Conservation (phyloP, 2,888 invertebrate species). For the Sinhomidia bicolor region DNA sequence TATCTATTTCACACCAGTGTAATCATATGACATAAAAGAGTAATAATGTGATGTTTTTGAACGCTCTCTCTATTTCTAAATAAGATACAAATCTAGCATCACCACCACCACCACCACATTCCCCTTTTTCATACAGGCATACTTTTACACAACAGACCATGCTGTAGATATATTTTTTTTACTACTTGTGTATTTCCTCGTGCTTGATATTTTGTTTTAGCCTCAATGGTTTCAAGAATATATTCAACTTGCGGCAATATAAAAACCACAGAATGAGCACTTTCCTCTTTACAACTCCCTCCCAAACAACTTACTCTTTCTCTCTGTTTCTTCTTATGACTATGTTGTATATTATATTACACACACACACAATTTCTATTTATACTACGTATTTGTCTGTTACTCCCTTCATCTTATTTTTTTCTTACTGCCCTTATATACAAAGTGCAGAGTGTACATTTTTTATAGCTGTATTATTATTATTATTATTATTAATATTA, state of each 20-base stretch:
- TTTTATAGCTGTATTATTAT: neutral
- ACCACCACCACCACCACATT: no score
- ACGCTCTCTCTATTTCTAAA: constrained; percentile 35
- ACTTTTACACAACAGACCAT: neutral
- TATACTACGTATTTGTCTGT: neutral
- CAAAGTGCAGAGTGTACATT: neutral
- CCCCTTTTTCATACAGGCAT: constrained; percentile 14
- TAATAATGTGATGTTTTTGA: constrained; percentile 70
- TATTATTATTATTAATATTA: no score
- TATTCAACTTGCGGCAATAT: constrained; percentile 70
- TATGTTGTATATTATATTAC: neutral
- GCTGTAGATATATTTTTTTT: neutral
- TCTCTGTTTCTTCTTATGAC: no score
- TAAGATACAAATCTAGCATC: constrained; percentile 68
- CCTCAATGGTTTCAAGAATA: constrained; percentile 54
- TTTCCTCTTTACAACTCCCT: no score
- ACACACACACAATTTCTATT: neutral
- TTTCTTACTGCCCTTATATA: neutral
- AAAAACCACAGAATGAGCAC: constrained; percentile 69
- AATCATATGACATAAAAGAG: constrained; percentile 73
- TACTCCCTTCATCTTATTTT: constrained; percentile 10
- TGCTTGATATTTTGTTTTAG: constrained; percentile 27
- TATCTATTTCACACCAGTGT: constrained; percentile 71
- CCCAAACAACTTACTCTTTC: neutral
- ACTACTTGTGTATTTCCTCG: neutral